A percentile compares a stretch with the other conserved stretches of the same genome.
phyloP scores from a whole-genome alignment of 2,888 invertebrate genomes.

The Microctonus hyperodae region DNA sequence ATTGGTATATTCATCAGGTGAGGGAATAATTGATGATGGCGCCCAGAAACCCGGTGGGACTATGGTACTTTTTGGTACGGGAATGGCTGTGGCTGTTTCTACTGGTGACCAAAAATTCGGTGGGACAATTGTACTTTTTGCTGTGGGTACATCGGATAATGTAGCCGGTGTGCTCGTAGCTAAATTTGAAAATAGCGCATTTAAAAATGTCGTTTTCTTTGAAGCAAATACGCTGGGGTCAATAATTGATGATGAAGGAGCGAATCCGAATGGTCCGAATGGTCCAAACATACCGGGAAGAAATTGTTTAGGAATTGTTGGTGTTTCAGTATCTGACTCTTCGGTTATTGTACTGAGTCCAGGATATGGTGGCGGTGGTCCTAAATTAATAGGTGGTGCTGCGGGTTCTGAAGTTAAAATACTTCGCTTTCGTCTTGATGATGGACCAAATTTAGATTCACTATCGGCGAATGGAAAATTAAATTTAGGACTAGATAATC shows the following conservation, averaged over 20 bases:
- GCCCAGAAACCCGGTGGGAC: constrained; percentile 58
- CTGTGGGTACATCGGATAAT: constrained; percentile 26
- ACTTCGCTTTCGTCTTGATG: constrained; percentile 33
- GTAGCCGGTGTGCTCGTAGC: constrained; percentile 45
- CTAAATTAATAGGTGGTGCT: constrained; percentile 32
- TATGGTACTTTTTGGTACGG: constrained; percentile 53
- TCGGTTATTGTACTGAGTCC: constrained; percentile 48
- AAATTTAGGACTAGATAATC: constrained; percentile 31
- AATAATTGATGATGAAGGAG: constrained; percentile 38
- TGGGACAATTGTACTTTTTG: constrained; percentile 56
- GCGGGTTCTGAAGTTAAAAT: constrained; percentile 24
- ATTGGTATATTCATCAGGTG: constrained; percentile 51
- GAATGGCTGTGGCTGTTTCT: constrained; percentile 37
- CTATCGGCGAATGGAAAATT: constrained; percentile 15
- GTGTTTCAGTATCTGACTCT: constrained; percentile 42
- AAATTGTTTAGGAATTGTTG: constrained; percentile 42
- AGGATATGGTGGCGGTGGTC: constrained; percentile 50
- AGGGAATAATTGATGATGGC: constrained; percentile 50
- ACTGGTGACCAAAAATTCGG: constrained; percentile 54
- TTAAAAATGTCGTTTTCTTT: constrained; percentile 54
- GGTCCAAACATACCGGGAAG: constrained; percentile 45
- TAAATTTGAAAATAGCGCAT: constrained; percentile 52
- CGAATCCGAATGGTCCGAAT: constrained; percentile 38
- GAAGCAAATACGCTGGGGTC: constrained; percentile 51
- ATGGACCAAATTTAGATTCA: not conserved